Conservation (phyloP, 2,888 invertebrate species). For the Aquatica leii region DNA sequence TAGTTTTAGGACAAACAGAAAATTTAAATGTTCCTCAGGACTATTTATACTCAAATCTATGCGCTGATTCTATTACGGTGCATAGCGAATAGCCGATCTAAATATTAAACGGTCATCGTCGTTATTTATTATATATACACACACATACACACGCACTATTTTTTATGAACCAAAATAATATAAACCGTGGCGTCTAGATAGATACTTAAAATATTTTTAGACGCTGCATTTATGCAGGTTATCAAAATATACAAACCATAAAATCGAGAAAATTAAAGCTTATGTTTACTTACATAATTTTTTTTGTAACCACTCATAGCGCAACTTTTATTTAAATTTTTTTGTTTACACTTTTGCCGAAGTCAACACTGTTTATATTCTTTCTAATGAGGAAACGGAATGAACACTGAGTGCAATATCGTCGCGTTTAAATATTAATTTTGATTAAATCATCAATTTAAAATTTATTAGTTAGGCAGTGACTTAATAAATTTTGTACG, state of each 20-base stretch:
- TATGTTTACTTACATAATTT: conserved; percentile 46
- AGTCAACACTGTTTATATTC: neutral
- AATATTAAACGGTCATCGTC: conserved; percentile 6
- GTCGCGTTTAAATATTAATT: conserved; percentile 7
- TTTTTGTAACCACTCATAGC: conserved; percentile 49
- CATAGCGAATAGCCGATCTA: conserved; percentile 15
- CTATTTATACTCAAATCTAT: conserved; percentile 18
- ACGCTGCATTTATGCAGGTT: no score
- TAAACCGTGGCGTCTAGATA: no score
- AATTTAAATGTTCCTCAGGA: no score
- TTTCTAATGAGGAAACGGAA: neutral
- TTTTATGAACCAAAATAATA: no score
- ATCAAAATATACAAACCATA: neutral
- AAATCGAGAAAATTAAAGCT: conserved; percentile 10
- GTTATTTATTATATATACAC: neutral
- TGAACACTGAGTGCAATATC: conserved; percentile 5
- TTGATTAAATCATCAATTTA: conserved; percentile 14
- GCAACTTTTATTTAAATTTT: conserved; percentile 36
- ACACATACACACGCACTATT: no score
- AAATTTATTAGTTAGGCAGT: conserved; percentile 7
- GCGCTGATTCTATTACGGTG: conserved; percentile 18
- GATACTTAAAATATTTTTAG: no score
- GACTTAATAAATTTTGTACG: conserved; percentile 10
- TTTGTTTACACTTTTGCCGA: conserved; percentile 15
- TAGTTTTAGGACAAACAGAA: no score